Base-by-base conservation (phyloP, 2,797 vertebrate species). In the Brachyrhaphis roseni region DNA sequence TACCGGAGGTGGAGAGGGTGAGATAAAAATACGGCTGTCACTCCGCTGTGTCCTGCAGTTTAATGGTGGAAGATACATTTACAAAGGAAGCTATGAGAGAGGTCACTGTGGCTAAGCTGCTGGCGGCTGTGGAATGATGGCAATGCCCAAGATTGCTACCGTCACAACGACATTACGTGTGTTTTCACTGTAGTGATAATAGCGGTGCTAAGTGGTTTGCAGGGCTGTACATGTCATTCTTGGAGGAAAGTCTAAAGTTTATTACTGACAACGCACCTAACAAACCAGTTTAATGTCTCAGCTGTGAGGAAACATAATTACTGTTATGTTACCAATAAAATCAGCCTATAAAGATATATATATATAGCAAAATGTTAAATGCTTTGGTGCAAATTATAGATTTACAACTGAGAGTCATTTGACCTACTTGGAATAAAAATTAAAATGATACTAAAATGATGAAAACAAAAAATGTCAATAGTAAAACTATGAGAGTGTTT, bases 1-100 rank as follows among this genome's bases (percentile, higher is more conserved):
- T 99, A 86, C 97, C 98, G 0, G 97, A 97, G 6, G 95, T 99
- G 80, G 98, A 99, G 94, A 97, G 95, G 97, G 98, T 98, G 93
- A 96, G 95, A 36, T 77, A 55, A 64, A 26, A 8, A 66, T 55
- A 47, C 51, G 5, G 11, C 20, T 2, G 28, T 5, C 36, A 16
- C 46, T 28, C 49, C 8, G 1, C 20, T 55, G 31, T 1, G 57
- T 68, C 71, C 39, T 23, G 34, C 7, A 34, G 51, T 71, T 53
- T 49, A 34, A 51, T 18, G 34, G 13, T 7, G 8, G 66, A 11
- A n/a, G n/a, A 39, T 53, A 34, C 20, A 12, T 23, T 73, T 66
- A 85, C 41, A 78, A 5, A 72, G 13, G 41, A 71, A 79, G 75
- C 26, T 39, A 78, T 74, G 72, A 82, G 72, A 72, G 66, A 66